Evolutionary conservation across 2,113 vertebrate species (phyloP).

Genomic region (Rostratula benghalensis): DNA sequence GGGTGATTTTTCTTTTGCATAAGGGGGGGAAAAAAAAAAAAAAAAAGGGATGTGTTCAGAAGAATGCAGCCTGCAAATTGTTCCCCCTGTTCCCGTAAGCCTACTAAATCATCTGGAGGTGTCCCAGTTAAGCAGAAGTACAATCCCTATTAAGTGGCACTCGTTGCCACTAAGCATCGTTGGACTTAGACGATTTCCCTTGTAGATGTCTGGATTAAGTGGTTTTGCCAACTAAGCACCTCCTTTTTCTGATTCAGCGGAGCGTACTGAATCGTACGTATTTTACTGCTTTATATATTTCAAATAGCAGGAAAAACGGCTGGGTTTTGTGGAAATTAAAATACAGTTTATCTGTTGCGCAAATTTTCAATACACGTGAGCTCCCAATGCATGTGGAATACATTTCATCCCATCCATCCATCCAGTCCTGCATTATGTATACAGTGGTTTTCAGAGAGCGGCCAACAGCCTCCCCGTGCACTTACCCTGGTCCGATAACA

Average conservation of each 20-base stretch:
- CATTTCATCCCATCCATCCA: background rate
- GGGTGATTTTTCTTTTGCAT: background rate
- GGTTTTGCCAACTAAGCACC: constrained; percentile 64
- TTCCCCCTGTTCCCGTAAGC: constrained; percentile 4
- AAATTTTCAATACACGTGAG: background rate
- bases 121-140: constrained; percentile 58
- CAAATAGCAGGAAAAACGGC: background rate
- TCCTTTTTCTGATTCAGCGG: constrained; percentile 42
- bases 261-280: background rate
- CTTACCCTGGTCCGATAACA: constrained; percentile 59
- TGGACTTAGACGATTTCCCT: constrained; percentile 59
- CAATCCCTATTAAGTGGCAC: constrained; percentile 63
- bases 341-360: constrained; percentile 17
- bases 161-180: constrained; percentile 48
- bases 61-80: constrained; percentile 26
- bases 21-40: no score
- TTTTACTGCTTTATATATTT: background rate
- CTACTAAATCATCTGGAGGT: constrained; percentile 52
- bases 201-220: constrained; percentile 68
- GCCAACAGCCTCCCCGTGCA: background rate
- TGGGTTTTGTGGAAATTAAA: constrained; percentile 28
- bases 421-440: background rate
- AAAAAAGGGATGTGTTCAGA: background rate
- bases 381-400: background rate
- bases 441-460: background rate